Evolutionary conservation across 2,113 vertebrate species (phyloP), one percentile per base, ranked within the genome.

Genomic region (Chaetodon trifascialis): DNA sequence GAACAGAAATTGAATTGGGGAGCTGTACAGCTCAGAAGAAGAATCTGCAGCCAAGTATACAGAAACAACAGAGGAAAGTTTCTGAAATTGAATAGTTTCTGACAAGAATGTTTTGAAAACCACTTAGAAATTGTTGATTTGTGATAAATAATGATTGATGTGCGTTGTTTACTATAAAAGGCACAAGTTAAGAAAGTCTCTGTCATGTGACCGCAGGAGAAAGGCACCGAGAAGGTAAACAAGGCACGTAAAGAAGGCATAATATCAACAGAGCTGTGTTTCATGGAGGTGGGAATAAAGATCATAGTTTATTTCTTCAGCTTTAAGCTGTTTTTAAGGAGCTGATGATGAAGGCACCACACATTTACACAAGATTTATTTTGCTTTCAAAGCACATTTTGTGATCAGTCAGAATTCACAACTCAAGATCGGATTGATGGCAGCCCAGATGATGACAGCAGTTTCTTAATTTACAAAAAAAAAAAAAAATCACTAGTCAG

Each of bases 221-320:
- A 21, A 21, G 21, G 19, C 38, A 23, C n/a, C 17, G 11, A 0
- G 8, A 70, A 44, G 66, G 76, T 42, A 46, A 34, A 56, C 5
- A 9, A 3, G 19, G 17, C 11, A 73, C 36, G 54, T 16, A 36
- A 16, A 19, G 11, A 71, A 65, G 49, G 60, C 36, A 59, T 58
- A 54, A 47, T 66, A 67, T 51, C 7, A 60, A 34, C 21, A 55
- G 25, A 49, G 17, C 34, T 68, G 17, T 30, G 23, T 75, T 82
- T 72, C 1, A 34, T 69, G 42, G 6, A 11, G n/a, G 10, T 40
- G 63, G 40, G 23, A 74, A 62, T 59, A 67, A 67, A 66, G 54
- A 78, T 76, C 34, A 46, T 47, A 17, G 19, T 58, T 49, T 54
- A 60, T 72, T 76, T 55, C 9, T 69, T 1, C 7, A 55, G 56